A percentile compares a stretch with the other conserved stretches of the same genome.
Conservation (phyloP, 35 echinoderm and acorn worm genomes). For the Apostichopus japonicus region DNA sequence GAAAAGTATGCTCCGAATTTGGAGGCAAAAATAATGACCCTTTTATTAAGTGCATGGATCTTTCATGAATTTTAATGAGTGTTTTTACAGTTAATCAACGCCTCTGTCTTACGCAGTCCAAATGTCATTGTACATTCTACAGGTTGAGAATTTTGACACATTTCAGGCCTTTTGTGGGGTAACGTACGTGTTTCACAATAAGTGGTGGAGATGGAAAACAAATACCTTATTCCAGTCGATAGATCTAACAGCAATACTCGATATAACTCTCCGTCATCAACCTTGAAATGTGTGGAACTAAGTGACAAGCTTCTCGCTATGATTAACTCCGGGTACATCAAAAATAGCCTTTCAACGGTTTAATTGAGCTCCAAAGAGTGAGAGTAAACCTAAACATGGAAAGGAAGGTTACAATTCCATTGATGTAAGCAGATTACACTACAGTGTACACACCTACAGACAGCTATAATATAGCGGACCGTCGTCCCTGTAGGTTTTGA, state of each 20-base stretch:
- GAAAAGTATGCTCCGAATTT: too few relatives aligned
- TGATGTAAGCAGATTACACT: too few relatives aligned
- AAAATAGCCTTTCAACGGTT: background rate
- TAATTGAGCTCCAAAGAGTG: background rate
- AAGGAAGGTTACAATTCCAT: background rate
- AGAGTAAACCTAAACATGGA: background rate
- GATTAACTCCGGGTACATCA: background rate
- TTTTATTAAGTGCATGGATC: background rate
- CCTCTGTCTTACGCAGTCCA: background rate
- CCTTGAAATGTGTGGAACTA: background rate
- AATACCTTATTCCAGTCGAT: background rate
- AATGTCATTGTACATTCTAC: background rate
- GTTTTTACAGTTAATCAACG: background rate
- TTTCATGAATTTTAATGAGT: background rate
- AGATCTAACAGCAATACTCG: background rate
- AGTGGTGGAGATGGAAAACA: background rate
- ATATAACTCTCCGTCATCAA: background rate
- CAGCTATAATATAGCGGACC: too few relatives aligned
- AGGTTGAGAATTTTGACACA: background rate
- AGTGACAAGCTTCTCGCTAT: background rate
- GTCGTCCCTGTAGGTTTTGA: too few relatives aligned
- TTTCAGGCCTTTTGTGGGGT: background rate
- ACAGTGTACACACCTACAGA: too few relatives aligned
- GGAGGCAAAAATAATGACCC: too few relatives aligned
- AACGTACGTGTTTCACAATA: background rate